Evolutionary conservation across 2,113 vertebrate species (phyloP), one percentile per base, ranked within the genome.

Genomic region (Nannospalax galili): DNA sequence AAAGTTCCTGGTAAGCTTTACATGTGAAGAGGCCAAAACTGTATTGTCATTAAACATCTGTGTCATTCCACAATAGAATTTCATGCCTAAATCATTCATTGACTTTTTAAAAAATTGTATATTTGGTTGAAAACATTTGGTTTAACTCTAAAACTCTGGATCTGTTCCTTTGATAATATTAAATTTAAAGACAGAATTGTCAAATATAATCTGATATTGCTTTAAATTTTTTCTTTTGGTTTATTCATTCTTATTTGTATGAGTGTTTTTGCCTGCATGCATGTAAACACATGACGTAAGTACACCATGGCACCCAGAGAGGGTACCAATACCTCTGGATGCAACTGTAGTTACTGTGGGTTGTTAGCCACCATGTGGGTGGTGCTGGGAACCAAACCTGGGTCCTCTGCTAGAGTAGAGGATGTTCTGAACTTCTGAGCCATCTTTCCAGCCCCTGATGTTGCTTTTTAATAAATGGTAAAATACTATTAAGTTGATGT

Each of bases 101-200:
- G 19, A 48, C 30, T 64, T 82, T 67, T 67, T 58, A 64, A 42
- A 30, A 37, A 89, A 58, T 4, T 3, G n/a, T 81, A 5, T 96
- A 24, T 58, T 93, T 45, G 88, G 17, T 85, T 88, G 2, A 82
- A 30, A 93, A 79, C 1, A 69, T 42, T 92, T 88, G 58, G 22
- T 37, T 85, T 89, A 85, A 88, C 42, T 94, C 17, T 92, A 90
- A 84, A 90, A 75, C 80, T 37, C 4, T 60, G 20, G 89, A 37
- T 79, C 30, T 56, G 2, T 92, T 95, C 22, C 35, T 81, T 85
- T 84, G 58, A 85, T n/a, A 85, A 75, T 56, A 88, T 67, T 94
- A 22, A 74, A 0, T 96, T 92, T 94, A 92, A 64, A 45, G 42
- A 32, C 81, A 32, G 62, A 80, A 17, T 82, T 64, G 17, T 90